Conservation (phyloP, 2,888 invertebrate species). For the Scelioninae gen. 1 region DNA sequence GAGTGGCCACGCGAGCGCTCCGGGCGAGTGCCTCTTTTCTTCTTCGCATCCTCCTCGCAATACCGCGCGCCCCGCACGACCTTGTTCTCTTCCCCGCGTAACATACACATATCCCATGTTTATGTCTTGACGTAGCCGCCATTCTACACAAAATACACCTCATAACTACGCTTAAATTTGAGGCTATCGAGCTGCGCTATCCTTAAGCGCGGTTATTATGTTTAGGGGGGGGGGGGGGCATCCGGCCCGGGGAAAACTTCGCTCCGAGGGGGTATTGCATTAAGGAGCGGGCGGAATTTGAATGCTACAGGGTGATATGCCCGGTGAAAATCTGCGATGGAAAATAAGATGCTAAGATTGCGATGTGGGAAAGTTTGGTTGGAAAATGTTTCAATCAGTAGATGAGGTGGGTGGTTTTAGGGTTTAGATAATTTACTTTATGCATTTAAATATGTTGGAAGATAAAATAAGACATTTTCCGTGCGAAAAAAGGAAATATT, state of each 20-base stretch:
- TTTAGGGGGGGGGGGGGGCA: conserved; percentile 4
- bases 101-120: conserved; percentile 62
- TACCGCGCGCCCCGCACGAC: conserved; percentile 65
- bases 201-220: conserved; percentile 44
- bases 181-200: conserved; percentile 42
- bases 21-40: conserved; percentile 75
- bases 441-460: too few relatives aligned
- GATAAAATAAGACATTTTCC: too few relatives aligned
- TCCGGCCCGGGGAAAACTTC: conserved; percentile 42
- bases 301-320: too few relatives aligned
- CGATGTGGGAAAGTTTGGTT: too few relatives aligned
- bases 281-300: too few relatives aligned
- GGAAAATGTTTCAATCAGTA: too few relatives aligned
- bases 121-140: conserved; percentile 32
- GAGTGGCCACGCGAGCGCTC: conserved; percentile 82
- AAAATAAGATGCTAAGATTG: too few relatives aligned
- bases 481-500: too few relatives aligned
- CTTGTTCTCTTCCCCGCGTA: conserved; percentile 67
- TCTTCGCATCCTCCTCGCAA: conserved; percentile 54
- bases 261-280: not conserved
- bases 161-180: conserved; percentile 56
- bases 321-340: too few relatives aligned
- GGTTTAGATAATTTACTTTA: too few relatives aligned
- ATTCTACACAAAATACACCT: conserved; percentile 53
- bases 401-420: too few relatives aligned